Evolutionary conservation across 2,797 vertebrate species (phyloP).

Genomic region (Helostoma temminkii): DNA sequence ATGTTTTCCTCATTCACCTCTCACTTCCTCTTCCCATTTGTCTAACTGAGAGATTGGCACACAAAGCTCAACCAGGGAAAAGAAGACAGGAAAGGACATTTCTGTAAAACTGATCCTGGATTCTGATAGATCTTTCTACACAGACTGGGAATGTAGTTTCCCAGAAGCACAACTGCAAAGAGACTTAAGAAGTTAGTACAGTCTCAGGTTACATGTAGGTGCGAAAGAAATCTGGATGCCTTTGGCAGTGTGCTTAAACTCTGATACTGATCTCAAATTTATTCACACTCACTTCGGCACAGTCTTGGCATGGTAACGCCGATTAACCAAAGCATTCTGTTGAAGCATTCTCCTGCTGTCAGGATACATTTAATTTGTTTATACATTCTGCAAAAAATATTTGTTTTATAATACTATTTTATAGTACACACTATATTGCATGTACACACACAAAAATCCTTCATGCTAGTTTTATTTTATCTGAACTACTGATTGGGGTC

Average conservation of each 20-base stretch:
- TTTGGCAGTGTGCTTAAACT: conserved; percentile 29
- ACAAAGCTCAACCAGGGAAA: conserved; percentile 33
- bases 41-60: conserved; percentile 31
- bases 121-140: conserved; percentile 31
- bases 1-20: conserved; percentile 42
- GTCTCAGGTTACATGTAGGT: conserved; percentile 19
- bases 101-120: conserved; percentile 48
- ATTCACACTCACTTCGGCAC: conserved; percentile 41
- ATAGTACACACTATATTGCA: no score
- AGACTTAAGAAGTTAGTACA: conserved; percentile 2
- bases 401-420: no score
- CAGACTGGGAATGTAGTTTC: conserved; percentile 22
- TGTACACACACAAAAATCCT: not conserved
- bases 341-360: conserved; percentile 19
- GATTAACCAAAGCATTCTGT: conserved; percentile 33
- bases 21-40: conserved; percentile 47
- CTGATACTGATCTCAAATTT: conserved; percentile 51
- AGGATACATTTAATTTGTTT: conserved; percentile 38
- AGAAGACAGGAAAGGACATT: conserved; percentile 45
- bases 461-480: not conserved
- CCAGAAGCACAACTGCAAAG: conserved; percentile 5
- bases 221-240: conserved; percentile 13
- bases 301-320: conserved; percentile 8
- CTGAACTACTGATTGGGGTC: not conserved
- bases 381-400: conserved; percentile 23